Base-by-base conservation (phyloP, 2,113 vertebrate species). In the Oceanites oceanicus region DNA sequence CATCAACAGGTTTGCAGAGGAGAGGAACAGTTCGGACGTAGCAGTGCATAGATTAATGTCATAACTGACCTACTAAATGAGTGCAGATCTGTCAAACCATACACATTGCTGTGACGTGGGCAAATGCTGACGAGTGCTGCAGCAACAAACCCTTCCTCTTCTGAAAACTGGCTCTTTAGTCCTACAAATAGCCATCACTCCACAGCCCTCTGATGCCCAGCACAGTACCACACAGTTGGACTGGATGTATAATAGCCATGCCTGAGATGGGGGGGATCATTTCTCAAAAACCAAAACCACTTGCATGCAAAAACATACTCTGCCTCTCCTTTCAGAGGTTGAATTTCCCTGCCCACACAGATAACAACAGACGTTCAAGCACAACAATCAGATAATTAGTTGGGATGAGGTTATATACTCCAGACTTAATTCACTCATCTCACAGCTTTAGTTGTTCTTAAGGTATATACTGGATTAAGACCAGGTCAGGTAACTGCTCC, bases 341-440 rank as follows among this genome's bases (percentile, higher is more conserved):
- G 73, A 68, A 62, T 68, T 58, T 95, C 88, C 62, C 74, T 55
- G 9, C 67, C 56, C 88, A 94, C 65, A 42, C 61, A 62, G 61
- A 67, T 34, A 81, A 94, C 66, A 76, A n/a, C 92, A 94, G 77
- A 92, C 59, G 8, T 44, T 45, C 63, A 80, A 74, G 84, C 72
- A 92, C 96, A 94, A 92, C 93, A 94, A 78, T 71, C 2, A 8
- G 91, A 84, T 94, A 72, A 93, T 90, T 76, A 88, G 74, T 47
- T 88, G 89, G 68, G 29, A 92, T 32, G 52, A 75, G 78, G 71
- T 87, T 91, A 71, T 15, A 86, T 36, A 25, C 71, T 82, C 82
- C 93, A 90, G 82, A 90, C 86, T 93, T 83, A 77, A 94, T 95
- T 93, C 62, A 74, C 47, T 86, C 92, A 93, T 77, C 86, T 90